Evolutionary conservation across 2,113 vertebrate species (phyloP).

Genomic region (Aramus guarauna): DNA sequence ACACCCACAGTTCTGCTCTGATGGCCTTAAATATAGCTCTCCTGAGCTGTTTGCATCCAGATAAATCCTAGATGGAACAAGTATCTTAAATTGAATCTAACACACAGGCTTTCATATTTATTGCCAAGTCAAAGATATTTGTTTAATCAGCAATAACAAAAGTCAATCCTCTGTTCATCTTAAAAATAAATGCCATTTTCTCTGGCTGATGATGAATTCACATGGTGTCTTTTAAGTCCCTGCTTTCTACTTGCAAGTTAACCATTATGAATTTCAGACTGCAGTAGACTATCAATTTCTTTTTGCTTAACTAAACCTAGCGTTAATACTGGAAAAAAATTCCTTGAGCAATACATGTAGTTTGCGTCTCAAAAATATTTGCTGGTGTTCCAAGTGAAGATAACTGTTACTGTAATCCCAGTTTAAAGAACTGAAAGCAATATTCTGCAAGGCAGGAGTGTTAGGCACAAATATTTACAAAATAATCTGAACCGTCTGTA

Average conservation of each 20-base stretch:
- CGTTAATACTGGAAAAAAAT: not conserved
- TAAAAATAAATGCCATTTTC: not conserved
- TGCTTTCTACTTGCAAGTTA: not conserved
- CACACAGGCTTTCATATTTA: not conserved
- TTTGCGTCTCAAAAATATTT: not conserved
- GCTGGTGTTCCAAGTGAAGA: too few relatives aligned
- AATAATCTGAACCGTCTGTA: not conserved
- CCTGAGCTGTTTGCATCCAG: not conserved
- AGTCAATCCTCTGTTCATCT: not conserved
- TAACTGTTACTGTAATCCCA: not conserved
- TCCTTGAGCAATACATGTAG: not conserved
- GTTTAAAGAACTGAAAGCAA: not conserved
- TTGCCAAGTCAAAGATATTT: not conserved
- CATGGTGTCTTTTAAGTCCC: not conserved
- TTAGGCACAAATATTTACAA: not conserved
- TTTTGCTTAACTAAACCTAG: not conserved
- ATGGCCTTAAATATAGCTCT: not conserved
- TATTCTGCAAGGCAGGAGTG: not conserved
- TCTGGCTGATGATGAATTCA: not conserved
- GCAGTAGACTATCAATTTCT: not conserved
- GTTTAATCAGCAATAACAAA: not conserved
- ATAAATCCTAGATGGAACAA: not conserved
- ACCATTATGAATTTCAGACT: not conserved
- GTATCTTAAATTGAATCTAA: not conserved
- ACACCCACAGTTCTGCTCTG: not conserved